These are phyloP conservation scores for Amphiprion percula DNA, from an alignment of 2,113 vertebrate species.

Conservation along the genomic window DNA sequence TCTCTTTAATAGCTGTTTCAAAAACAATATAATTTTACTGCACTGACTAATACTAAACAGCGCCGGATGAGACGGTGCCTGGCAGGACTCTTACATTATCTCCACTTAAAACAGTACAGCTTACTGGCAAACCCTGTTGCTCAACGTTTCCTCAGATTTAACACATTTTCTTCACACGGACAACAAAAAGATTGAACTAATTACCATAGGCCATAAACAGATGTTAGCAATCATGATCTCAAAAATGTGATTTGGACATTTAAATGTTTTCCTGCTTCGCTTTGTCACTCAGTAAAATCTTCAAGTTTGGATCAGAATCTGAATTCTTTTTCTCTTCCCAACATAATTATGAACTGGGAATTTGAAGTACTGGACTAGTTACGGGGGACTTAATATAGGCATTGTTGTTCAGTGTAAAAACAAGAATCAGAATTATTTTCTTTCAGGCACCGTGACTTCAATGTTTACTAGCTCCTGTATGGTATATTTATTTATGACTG, in stretches of 20 bases:
- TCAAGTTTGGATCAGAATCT: conserved; percentile 15
- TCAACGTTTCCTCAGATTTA: background rate
- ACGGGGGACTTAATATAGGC: background rate
- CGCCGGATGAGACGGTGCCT: background rate
- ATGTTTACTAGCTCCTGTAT: background rate
- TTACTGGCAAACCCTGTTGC: background rate
- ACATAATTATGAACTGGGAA: background rate
- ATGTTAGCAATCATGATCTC: conserved; percentile 12
- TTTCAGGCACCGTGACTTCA: no score
- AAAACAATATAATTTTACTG: conserved; percentile 21
- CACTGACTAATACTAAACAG: conserved; percentile 11
- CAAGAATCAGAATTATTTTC: no score
- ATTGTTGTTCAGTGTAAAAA: no score
- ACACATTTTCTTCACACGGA: conserved; percentile 4
- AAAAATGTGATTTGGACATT: conserved; percentile 15
- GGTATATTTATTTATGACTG: background rate
- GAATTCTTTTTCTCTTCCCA: conserved; percentile 14
- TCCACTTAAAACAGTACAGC: background rate
- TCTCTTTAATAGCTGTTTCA: conserved; percentile 25
- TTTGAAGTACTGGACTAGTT: background rate
- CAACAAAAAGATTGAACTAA: background rate
- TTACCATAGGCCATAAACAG: background rate
- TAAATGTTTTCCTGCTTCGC: conserved; percentile 20
- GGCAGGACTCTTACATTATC: background rate
- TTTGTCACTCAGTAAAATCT: background rate